Percentiles rank a stretch among this genome's conserved stretches.
Conservation (phyloP, 2,797 vertebrate species). For the Hoplostethus mediterraneus region DNA sequence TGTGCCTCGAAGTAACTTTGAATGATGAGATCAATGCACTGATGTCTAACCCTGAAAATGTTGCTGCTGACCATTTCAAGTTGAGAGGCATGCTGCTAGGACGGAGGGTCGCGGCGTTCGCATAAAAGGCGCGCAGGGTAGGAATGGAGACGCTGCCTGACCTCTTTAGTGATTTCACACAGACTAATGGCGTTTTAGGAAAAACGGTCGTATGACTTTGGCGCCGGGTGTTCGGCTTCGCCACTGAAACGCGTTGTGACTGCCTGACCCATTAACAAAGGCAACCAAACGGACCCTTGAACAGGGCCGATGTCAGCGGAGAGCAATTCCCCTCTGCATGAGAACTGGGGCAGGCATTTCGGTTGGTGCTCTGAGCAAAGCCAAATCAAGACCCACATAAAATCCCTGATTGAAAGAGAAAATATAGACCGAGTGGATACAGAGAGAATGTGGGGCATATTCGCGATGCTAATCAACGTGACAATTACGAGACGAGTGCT, state of each 20-base stretch:
- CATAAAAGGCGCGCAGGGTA: neutral
- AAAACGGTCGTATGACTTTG: constrained; percentile 17
- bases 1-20: neutral
- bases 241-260: constrained; percentile 25
- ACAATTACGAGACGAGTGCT: constrained; percentile 48
- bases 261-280: constrained; percentile 68
- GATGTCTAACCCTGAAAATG: neutral
- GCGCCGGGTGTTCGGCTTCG: constrained; percentile 11
- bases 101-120: neutral
- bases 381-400: constrained; percentile 69
- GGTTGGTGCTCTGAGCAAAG: constrained; percentile 63
- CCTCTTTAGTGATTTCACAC: neutral
- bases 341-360: constrained; percentile 75
- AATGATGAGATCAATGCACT: neutral
- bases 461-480: constrained; percentile 46
- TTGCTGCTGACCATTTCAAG: neutral
- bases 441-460: constrained; percentile 64
- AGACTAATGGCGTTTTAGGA: neutral
- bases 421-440: constrained; percentile 54
- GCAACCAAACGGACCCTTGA: constrained; percentile 50
- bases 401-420: constrained; percentile 67
- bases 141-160: neutral
- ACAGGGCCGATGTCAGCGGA: constrained; percentile 59
- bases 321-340: constrained; percentile 62
- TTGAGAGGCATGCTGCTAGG: neutral